Evolutionary conservation across 2,113 vertebrate genomes (phyloP).

Genomic region (Planiliza haematocheilus): DNA sequence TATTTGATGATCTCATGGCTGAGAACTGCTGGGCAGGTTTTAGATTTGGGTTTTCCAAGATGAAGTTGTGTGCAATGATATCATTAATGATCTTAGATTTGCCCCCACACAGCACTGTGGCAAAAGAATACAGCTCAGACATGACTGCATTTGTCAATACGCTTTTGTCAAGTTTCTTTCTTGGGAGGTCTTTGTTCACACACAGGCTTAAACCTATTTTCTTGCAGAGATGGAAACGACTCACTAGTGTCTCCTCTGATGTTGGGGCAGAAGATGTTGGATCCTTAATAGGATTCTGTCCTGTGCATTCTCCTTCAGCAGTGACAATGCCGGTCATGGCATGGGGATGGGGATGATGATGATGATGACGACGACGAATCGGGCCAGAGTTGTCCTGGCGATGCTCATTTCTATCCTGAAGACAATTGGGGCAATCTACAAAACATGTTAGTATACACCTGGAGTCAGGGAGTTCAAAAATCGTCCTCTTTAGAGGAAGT

Average conservation of each 20-base stretch:
- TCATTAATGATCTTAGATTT: not conserved
- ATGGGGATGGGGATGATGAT: too few species aligned
- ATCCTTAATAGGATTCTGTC: not conserved
- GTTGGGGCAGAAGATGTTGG: not conserved
- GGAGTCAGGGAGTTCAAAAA: conserved; percentile 33
- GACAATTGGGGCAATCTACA: conserved; percentile 39
- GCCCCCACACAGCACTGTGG: conserved; percentile 18
- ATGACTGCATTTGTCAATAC: conserved; percentile 10
- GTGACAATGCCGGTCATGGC: not conserved
- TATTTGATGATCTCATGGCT: too few species aligned
- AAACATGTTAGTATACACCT: not conserved
- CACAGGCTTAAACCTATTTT: conserved; percentile 40
- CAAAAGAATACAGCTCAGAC: conserved; percentile 10
- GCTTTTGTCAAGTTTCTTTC: not conserved
- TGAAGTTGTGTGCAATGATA: conserved; percentile 45
- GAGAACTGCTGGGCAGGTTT: conserved; percentile 17
- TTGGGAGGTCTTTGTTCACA: conserved; percentile 24
- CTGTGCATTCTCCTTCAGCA: too few species aligned
- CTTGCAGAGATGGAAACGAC: conserved; percentile 20
- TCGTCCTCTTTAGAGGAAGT: not conserved
- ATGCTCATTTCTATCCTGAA: conserved; percentile 15
- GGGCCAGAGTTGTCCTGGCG: not conserved
- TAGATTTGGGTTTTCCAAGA: not conserved
- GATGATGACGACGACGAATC: too few species aligned
- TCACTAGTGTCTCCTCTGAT: conserved; percentile 11